Evolutionary conservation across 1,140 invertebrate species (phyloP).

Genomic region (Ips nitidus): DNA sequence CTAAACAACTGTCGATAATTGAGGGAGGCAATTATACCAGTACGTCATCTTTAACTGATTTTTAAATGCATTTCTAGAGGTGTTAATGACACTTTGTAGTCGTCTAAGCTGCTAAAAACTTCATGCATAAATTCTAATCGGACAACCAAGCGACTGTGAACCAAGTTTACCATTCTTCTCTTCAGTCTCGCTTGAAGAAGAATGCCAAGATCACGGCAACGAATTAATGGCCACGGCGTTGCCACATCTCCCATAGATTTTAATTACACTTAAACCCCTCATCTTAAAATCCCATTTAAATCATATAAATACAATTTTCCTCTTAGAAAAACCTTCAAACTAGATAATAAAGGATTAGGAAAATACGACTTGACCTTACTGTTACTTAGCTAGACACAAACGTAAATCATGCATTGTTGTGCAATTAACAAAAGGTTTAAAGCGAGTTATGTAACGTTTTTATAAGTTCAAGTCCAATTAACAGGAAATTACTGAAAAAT

Average conservation of each 20-base stretch:
- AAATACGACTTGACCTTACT: constrained; percentile 2
- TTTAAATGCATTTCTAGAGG: neutral
- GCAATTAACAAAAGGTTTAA: neutral
- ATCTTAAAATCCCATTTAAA: too few species aligned
- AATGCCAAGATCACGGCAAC: constrained; percentile 49
- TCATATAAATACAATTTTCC: neutral
- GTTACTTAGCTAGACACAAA: neutral
- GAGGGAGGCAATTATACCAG: too few species aligned
- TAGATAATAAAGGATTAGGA: neutral
- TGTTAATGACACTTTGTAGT: neutral
- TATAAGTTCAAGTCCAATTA: constrained; percentile 5
- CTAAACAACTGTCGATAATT: too few species aligned
- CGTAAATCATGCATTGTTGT: neutral
- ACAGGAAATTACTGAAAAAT: neutral
- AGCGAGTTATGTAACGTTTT: neutral
- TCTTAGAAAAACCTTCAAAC: neutral
- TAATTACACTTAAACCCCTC: too few species aligned
- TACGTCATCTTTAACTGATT: too few species aligned
- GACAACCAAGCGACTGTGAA: constrained; percentile 31
- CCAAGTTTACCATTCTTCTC: constrained; percentile 25
- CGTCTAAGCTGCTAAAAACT: neutral
- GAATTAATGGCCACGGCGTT: constrained; percentile 25
- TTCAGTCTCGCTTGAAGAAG: constrained; percentile 11
- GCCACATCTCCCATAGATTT: constrained; percentile 12
- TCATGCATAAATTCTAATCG: neutral